A percentile compares a stretch with the other conserved stretches of the same genome.
phyloP scores from a whole-genome alignment of 2,113 vertebrate species.

The Arothron firmamentum region DNA sequence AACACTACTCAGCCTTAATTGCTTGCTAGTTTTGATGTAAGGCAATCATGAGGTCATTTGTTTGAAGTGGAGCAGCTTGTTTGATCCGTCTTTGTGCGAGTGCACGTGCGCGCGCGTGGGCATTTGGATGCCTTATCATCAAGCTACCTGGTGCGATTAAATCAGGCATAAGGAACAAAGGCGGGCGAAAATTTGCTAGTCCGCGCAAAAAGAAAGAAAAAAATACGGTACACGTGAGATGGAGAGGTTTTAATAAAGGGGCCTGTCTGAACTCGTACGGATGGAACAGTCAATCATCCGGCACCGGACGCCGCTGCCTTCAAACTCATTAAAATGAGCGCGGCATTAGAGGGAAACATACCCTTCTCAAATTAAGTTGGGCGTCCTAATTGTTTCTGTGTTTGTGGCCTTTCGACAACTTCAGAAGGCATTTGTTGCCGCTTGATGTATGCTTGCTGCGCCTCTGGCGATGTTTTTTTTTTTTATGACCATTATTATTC shows the following conservation, averaged over 20 bases:
- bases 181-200: slow-evolving; percentile 42
- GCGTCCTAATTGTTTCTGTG: slow-evolving; percentile 75
- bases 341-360: slow-evolving; percentile 61
- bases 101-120: slow-evolving; percentile 45
- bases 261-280: slow-evolving; percentile 47
- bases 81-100: slow-evolving; percentile 62
- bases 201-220: slow-evolving; percentile 12
- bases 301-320: slow-evolving; percentile 60
- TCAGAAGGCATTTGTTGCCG: slow-evolving; percentile 74
- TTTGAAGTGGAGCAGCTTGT: slow-evolving; percentile 72
- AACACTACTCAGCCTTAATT: slow-evolving; percentile 73
- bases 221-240: neutral
- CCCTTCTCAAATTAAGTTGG: slow-evolving; percentile 72
- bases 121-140: slow-evolving; percentile 39
- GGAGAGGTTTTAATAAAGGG: slow-evolving; percentile 47
- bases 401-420: slow-evolving; percentile 70
- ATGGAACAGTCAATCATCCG: slow-evolving; percentile 71
- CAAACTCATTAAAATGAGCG: slow-evolving; percentile 73
- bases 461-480: slow-evolving; percentile 73
- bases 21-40: slow-evolving; percentile 73
- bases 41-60: slow-evolving; percentile 73
- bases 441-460: slow-evolving; percentile 73
- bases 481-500: slow-evolving; percentile 81
- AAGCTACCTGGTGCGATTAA: slow-evolving; percentile 60
- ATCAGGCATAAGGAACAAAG: slow-evolving; percentile 49